Conservation (phyloP, 2,888 invertebrate genomes). For the Ophion slaviceki region DNA sequence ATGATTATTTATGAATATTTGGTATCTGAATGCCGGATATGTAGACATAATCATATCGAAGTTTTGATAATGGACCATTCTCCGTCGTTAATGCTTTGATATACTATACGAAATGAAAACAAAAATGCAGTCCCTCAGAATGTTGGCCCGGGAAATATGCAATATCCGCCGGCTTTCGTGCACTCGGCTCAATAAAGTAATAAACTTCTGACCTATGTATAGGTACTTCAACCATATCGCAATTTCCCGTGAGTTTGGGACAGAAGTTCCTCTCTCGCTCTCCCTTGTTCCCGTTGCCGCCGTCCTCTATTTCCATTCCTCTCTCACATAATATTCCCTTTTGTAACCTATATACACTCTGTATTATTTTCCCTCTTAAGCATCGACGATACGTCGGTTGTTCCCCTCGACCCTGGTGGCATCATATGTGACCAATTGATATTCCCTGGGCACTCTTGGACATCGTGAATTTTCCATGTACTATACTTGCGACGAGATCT, state of each 20-base stretch:
- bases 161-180: slow-evolving; percentile 33
- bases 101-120: too few relatives aligned
- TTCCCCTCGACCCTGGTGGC: too few relatives aligned
- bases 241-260: neutral
- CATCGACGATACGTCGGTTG: too few relatives aligned
- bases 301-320: too few relatives aligned
- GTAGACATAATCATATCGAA: too few relatives aligned
- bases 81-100: too few relatives aligned
- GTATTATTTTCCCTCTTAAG: too few relatives aligned
- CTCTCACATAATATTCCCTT: neutral
- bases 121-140: slow-evolving; percentile 20
- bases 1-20: too few relatives aligned
- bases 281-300: too few relatives aligned
- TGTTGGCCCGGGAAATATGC: slow-evolving; percentile 22
- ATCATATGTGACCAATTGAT: slow-evolving; percentile 26
- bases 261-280: too few relatives aligned
- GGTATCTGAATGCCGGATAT: too few relatives aligned
- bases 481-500: neutral
- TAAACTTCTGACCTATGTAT: slow-evolving; percentile 45
- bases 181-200: slow-evolving; percentile 56
- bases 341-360: neutral
- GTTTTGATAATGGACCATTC: too few relatives aligned
- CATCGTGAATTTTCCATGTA: slow-evolving; percentile 35
- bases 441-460: slow-evolving; percentile 34
- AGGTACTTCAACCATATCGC: slow-evolving; percentile 5